A percentile compares a stretch with the other conserved stretches of the same genome.
phyloP scores from a whole-genome alignment of 2,113 vertebrate species.

The Mastomys natalensis region DNA sequence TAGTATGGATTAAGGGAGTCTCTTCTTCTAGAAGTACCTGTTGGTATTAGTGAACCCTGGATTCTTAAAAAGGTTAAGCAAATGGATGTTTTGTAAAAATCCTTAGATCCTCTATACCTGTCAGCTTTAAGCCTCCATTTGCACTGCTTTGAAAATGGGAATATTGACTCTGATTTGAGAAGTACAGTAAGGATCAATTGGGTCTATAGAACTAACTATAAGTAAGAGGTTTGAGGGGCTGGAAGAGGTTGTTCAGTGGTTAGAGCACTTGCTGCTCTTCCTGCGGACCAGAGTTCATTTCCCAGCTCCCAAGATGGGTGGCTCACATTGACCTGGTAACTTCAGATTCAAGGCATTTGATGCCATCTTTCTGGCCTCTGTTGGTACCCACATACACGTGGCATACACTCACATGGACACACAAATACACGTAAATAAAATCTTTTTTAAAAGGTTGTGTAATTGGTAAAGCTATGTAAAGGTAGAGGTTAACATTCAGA shows the following conservation, averaged over 20 bases:
- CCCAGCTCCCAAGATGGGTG: not conserved
- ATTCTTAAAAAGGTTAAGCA: not conserved
- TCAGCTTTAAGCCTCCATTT: not conserved
- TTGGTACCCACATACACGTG: not conserved
- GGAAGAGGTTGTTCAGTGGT: not conserved
- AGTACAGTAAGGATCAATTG: not conserved
- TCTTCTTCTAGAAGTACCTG: not conserved
- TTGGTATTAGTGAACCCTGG: not conserved
- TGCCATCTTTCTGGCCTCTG: not conserved
- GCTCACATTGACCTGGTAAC: not conserved
- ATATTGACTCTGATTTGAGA: not conserved
- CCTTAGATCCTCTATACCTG: not conserved
- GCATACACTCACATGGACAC: not conserved
- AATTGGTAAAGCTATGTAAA: not conserved
- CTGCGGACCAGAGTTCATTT: not conserved
- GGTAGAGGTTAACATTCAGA: not conserved
- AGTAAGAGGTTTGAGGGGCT: not conserved
- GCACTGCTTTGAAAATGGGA: slow-evolving; percentile 17
- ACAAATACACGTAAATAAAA: not conserved
- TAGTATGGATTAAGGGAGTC: not conserved
- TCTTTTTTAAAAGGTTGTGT: not conserved
- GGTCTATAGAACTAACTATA: not conserved
- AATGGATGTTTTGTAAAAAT: slow-evolving; percentile 42
- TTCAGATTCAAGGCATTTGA: not conserved
- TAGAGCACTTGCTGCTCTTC: not conserved